These are phyloP conservation scores for Neria commutata DNA, from an alignment of 2,888 invertebrate genomes.

Conservation along the genomic window DNA sequence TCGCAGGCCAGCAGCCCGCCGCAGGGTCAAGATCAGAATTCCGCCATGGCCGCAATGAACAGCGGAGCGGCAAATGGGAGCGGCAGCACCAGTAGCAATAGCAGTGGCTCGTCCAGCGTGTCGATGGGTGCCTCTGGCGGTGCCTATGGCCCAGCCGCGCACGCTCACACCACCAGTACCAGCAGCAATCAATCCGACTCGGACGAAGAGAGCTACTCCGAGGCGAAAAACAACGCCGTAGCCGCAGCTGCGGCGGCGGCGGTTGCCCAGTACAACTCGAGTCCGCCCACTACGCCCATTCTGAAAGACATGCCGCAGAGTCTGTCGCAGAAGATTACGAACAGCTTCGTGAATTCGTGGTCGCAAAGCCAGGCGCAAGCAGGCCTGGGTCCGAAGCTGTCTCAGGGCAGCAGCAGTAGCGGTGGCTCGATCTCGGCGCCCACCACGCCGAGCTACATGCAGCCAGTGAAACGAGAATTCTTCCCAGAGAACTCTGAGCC, in stretches of 20 bases:
- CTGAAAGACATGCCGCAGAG: constrained; percentile 65
- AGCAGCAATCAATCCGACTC: constrained; percentile 83
- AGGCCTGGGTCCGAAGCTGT: constrained; percentile 36
- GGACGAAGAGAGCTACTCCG: constrained; percentile 73
- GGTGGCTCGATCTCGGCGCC: constrained; percentile 60
- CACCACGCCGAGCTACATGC: constrained; percentile 63
- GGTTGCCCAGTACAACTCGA: constrained; percentile 59
- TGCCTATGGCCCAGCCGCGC: constrained; percentile 30
- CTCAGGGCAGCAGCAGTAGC: constrained; percentile 31
- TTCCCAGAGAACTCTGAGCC: constrained; percentile 85
- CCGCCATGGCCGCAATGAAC: constrained; percentile 32
- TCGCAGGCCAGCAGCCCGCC: constrained; percentile 88
- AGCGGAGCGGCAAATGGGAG: constrained; percentile 10
- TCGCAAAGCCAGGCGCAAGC: constrained; percentile 49
- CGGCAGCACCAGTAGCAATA: constrained; percentile 42
- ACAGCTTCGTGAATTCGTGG: constrained; percentile 61
- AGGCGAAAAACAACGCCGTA: constrained; percentile 29
- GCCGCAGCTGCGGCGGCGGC: constrained; percentile 52
- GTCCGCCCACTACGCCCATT: constrained; percentile 69
- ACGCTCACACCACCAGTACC: constrained; percentile 64
- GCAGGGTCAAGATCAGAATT: constrained; percentile 69
- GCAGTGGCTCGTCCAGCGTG: constrained; percentile 32
- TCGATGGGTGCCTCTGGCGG: constrained; percentile 17
- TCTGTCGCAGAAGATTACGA: constrained; percentile 60
- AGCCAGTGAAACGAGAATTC: constrained; percentile 71